Conservation (phyloP, 2,888 invertebrate species). For the Drosophila affinis region DNA sequence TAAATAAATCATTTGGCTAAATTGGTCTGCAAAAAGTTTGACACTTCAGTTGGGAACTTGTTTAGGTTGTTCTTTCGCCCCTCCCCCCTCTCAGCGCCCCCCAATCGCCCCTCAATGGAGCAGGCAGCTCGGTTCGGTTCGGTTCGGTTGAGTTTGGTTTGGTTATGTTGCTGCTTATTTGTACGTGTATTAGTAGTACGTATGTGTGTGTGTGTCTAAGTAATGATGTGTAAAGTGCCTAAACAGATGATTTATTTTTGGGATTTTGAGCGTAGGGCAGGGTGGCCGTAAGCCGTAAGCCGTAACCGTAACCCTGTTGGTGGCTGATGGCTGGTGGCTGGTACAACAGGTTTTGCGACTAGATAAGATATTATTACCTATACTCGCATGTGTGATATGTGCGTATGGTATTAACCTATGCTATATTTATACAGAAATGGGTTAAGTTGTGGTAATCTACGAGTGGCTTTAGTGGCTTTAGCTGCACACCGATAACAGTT, state of each 20-base stretch:
- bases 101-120: too few relatives aligned
- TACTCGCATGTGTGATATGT: slow-evolving; percentile 3
- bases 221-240: slow-evolving; percentile 78
- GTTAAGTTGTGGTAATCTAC: slow-evolving; percentile 39
- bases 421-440: slow-evolving; percentile 9
- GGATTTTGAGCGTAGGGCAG: slow-evolving; percentile 25
- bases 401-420: neutral
- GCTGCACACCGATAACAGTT: slow-evolving; percentile 23
- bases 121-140: neutral
- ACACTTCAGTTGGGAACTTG: slow-evolving; percentile 74
- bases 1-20: slow-evolving; percentile 80
- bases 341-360: slow-evolving; percentile 60
- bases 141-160: neutral
- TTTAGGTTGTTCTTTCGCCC: slow-evolving; percentile 1
- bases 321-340: neutral
- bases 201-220: slow-evolving; percentile 36
- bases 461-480: slow-evolving; percentile 6
- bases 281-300: neutral
- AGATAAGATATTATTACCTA: slow-evolving; percentile 38
- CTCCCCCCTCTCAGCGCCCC: too few relatives aligned
- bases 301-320: slow-evolving; percentile 4
- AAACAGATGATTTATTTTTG: slow-evolving; percentile 75
- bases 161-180: slow-evolving; percentile 20
- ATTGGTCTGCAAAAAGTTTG: slow-evolving; percentile 79
- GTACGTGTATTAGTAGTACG: slow-evolving; percentile 3